phyloP scores from a whole-genome alignment of 2,888 invertebrate species.

The Periphyllus acericola region DNA sequence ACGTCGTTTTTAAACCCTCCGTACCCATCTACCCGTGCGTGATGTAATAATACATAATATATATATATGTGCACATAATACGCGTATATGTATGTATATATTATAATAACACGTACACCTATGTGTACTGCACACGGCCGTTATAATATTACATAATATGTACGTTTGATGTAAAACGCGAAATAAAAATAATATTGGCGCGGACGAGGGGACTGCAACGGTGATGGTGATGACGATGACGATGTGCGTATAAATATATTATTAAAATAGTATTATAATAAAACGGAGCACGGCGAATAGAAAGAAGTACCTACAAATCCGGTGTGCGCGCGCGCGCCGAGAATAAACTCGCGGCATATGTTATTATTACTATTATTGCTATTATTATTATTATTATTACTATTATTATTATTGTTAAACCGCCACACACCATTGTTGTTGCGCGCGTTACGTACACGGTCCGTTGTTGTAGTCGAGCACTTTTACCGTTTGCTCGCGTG shows the following conservation, averaged over 20 bases:
- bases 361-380: background rate
- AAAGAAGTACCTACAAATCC: too few relatives aligned
- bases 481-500: background rate
- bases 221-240: too few relatives aligned
- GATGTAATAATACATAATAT: background rate
- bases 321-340: background rate
- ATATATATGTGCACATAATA: background rate
- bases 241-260: background rate
- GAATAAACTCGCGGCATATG: background rate
- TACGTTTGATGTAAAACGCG: too few relatives aligned
- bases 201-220: too few relatives aligned
- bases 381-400: background rate
- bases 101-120: too few relatives aligned
- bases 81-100: background rate
- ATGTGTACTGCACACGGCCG: background rate
- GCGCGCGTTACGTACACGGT: background rate
- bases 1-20: background rate
- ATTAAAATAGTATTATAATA: too few relatives aligned
- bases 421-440: background rate
- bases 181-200: too few relatives aligned
- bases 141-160: background rate
- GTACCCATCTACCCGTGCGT: background rate
- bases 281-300: too few relatives aligned
- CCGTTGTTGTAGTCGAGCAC: conserved; percentile 1
- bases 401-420: background rate